phyloP scores from a whole-genome alignment of 2,888 invertebrate species.

The Aphodius sticticus region DNA sequence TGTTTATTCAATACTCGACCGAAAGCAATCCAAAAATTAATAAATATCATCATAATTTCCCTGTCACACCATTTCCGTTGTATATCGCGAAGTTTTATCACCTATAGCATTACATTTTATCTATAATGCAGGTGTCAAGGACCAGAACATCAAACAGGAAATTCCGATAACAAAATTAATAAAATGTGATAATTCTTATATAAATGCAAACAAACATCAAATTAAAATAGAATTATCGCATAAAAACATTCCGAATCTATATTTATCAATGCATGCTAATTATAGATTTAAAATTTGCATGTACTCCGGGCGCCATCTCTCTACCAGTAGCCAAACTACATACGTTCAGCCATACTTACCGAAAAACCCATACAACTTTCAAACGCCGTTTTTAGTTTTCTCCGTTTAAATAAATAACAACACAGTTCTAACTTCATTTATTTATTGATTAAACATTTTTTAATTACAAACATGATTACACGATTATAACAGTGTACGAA shows the following conservation, averaged over 20 bases:
- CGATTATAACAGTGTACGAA: slow-evolving; percentile 14
- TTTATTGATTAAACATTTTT: background rate
- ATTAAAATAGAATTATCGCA: background rate
- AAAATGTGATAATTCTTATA: background rate
- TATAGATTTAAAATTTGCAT: background rate
- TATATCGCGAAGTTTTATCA: background rate
- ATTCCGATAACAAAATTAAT: background rate
- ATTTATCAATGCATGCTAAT: background rate
- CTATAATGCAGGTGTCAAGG: slow-evolving; percentile 4
- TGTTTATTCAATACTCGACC: background rate
- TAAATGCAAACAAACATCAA: background rate
- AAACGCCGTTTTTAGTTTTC: background rate
- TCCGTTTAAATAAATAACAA: background rate
- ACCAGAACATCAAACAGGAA: background rate
- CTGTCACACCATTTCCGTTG: background rate
- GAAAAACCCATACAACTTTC: too few relatives aligned
- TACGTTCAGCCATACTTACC: background rate
- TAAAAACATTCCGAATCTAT: background rate
- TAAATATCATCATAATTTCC: background rate
- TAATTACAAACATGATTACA: background rate
- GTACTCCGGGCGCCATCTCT: background rate
- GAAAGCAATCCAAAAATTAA: background rate
- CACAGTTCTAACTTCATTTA: background rate
- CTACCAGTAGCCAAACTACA: background rate
- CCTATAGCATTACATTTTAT: background rate